Base-by-base conservation (phyloP, 1,140 invertebrate genomes). In the Maconellicoccus hirsutus region DNA sequence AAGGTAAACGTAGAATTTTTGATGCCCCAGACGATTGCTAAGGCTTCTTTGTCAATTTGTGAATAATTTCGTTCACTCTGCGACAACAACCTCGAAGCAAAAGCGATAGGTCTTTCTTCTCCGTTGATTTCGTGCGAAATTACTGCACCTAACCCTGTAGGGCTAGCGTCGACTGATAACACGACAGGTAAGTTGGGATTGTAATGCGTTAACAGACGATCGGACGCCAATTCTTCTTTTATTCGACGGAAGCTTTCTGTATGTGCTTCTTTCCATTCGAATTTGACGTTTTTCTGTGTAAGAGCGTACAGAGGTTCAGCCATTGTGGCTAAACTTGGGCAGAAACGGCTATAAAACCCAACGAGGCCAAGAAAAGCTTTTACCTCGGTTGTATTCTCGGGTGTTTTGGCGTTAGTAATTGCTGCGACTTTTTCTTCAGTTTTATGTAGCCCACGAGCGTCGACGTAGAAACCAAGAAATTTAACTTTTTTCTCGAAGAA, bases 81-180 rank as follows among this genome's bases (percentile, higher is more conserved):
- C 33, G 74, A 75, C 19, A 85, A 71, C 1, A 77, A 78, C 70
- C 81, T 69, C 0, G 79, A 82, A 4, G 78, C 78, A 76, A 79
- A 83, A 6, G 78, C 78, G 25, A 84, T 78, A 1, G 80, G 80
- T 73, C 72, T 73, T 74, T 82, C 79, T 42, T 42, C 8, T 42
- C 39, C 78, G 74, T 82, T 76, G 19, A 77, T 74, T 0, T 71
- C 71, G 71, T 85, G 82, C 2, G 77, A 76, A 0, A 85, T 72
- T 3, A 83, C 78, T 0, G 78, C 78, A 0, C 82, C 81, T 2
- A 84, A 73, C 22, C 81, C 83, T 75, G 79, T 79, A 0, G 77
- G 71, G 27, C 78, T 80, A 14, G 81, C 81, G 76, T 85, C 83
- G 25, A 79, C 79, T 16, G 81, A 76, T 38, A 84, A 33, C 10